phyloP scores from a whole-genome alignment of 2,113 vertebrate genomes.

The Lucifuga dentata region DNA sequence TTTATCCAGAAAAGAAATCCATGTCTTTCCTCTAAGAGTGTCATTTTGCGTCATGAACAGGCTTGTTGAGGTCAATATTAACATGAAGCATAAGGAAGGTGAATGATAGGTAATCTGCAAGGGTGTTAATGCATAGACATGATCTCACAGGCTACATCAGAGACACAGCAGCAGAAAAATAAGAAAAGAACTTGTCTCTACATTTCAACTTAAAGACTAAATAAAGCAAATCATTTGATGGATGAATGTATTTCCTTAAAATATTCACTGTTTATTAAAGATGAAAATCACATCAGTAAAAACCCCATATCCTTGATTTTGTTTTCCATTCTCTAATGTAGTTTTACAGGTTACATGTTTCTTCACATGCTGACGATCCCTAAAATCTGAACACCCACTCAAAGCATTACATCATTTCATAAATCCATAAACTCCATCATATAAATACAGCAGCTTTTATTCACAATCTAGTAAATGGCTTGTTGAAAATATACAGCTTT shows the following conservation, averaged over 20 bases:
- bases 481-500: constrained; percentile 37
- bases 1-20: background rate
- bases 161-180: too few species aligned
- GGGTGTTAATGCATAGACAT: constrained; percentile 3
- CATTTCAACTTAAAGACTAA: background rate
- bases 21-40: constrained; percentile 15
- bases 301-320: background rate
- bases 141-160: too few species aligned
- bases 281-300: too few species aligned
- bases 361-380: constrained; percentile 19
- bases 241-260: too few species aligned
- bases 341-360: background rate
- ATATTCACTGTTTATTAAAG: too few species aligned
- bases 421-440: constrained; percentile 52
- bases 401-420: constrained; percentile 57
- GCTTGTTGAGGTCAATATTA: constrained; percentile 1
- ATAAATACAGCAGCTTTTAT: constrained; percentile 54
- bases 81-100: background rate
- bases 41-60: constrained; percentile 11
- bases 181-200: too few species aligned
- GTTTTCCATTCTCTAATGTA: constrained; percentile 17
- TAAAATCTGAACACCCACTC: constrained; percentile 23
- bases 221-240: background rate
- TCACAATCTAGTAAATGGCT: constrained; percentile 28
- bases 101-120: constrained; percentile 7